These are phyloP conservation scores for Denticeps clupeoides DNA, from an alignment of 2,797 vertebrate genomes.

Conservation along the genomic window DNA sequence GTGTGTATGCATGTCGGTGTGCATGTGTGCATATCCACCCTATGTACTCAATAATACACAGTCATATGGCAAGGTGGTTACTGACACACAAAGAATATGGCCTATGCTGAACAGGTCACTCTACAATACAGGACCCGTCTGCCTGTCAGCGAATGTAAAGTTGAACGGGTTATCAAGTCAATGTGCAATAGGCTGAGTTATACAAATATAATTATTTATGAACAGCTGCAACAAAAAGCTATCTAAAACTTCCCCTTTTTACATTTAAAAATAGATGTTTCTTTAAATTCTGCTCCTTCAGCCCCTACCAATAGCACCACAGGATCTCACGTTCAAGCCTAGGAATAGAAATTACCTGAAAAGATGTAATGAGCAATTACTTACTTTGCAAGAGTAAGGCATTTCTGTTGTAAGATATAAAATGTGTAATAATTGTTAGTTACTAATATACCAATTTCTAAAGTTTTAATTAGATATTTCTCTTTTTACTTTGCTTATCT, in stretches of 20 bases:
- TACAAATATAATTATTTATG: constrained; percentile 76
- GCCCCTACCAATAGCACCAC: constrained; percentile 53
- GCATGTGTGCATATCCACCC: constrained; percentile 44
- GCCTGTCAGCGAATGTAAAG: constrained; percentile 36
- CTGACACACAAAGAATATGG: constrained; percentile 28
- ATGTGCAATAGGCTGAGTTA: constrained; percentile 68
- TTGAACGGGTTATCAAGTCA: constrained; percentile 55
- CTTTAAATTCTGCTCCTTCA: constrained; percentile 38
- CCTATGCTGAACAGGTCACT: constrained; percentile 35
- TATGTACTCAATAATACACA: constrained; percentile 30
- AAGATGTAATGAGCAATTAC: constrained; percentile 39
- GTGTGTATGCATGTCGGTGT: constrained; percentile 40
- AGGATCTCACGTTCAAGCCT: constrained; percentile 45
- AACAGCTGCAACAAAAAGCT: constrained; percentile 69
- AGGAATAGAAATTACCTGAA: constrained; percentile 56
- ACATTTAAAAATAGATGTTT: constrained; percentile 50
- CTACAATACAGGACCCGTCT: constrained; percentile 22
- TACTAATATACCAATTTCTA: constrained; percentile 59
- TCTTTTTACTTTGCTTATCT: constrained; percentile 13
- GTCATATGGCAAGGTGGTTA: constrained; percentile 33
- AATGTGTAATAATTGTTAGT: constrained; percentile 66
- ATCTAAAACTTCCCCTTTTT: constrained; percentile 70
- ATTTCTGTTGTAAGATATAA: constrained; percentile 63
- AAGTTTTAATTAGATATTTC: constrained; percentile 40
- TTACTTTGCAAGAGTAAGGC: constrained; percentile 83